These are phyloP conservation scores for Pseudonaja textilis DNA, from an alignment of 2,113 vertebrate species.

Conservation along the genomic window DNA sequence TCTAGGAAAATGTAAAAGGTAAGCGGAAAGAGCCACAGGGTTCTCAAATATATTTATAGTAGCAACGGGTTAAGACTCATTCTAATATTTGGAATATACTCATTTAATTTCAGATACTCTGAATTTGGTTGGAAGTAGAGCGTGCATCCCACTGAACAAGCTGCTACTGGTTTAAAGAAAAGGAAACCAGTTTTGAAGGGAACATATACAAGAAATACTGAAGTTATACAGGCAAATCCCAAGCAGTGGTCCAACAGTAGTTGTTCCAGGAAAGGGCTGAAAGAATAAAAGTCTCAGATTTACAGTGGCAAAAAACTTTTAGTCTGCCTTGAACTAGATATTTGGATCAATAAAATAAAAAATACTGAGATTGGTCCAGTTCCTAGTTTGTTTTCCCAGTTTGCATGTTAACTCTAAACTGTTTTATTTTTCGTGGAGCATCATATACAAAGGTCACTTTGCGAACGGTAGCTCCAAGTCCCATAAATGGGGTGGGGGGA, in stretches of 20 bases:
- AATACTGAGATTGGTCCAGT: background rate
- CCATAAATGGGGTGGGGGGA: background rate
- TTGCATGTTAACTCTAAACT: background rate
- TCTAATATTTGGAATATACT: background rate
- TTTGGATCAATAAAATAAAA: background rate
- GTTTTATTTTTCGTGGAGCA: background rate
- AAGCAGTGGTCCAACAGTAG: no score
- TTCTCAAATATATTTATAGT: background rate
- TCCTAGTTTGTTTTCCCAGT: background rate
- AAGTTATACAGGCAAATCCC: background rate
- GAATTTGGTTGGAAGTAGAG: background rate
- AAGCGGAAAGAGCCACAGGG: background rate
- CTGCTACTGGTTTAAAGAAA: background rate
- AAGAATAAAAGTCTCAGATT: background rate
- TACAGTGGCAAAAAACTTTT: background rate
- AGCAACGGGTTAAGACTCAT: no score
- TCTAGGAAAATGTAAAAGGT: background rate
- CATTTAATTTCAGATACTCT: background rate
- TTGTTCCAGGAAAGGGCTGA: background rate
- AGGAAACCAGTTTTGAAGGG: background rate
- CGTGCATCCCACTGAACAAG: no score
- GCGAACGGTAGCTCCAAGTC: background rate
- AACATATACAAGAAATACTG: background rate
- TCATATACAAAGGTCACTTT: background rate
- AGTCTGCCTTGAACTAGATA: background rate